Evolutionary conservation across 2,797 vertebrate species (phyloP), one percentile per base, ranked within the genome.

Genomic region (Pachyuromys duprasi): DNA sequence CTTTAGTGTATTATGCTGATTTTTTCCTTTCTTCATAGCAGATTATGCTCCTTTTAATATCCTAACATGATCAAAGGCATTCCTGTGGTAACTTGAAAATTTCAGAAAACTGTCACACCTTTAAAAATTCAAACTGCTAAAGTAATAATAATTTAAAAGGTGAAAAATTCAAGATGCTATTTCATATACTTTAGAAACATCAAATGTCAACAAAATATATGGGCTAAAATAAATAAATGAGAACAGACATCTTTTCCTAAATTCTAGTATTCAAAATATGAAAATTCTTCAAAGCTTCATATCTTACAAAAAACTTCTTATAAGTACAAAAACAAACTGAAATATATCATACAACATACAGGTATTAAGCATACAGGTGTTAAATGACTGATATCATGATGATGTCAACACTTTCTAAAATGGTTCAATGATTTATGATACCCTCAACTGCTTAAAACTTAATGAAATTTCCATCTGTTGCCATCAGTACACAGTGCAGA

Each of bases 141-240:
- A 89, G 69, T 92, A 86, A 93, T 76, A 55, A 74, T 89, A 83
- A 96, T 82, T 90, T 79, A 15, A 55, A 70, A 18, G 8, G 28
- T 31, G 79, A 60, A 62, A 88, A 89, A 91, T 62, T 53, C 86
- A 13, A 89, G 6, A 79, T 95, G 31, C 81, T 82, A 83, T 89
- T 91, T 69, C 39, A 63, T 15, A 31, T 69, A 49, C 14, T 69
- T 94, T 55, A 89, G 31, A 92, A 91, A 95, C 65, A 92, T 72
- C 75, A 93, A 90, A 65, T 65, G 11, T n/a, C 24, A 93, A 95
- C 22, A 89, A 65, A 92, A 89, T 90, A 57, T 92, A 67, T 69
- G 8, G 7, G 80, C 83, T 57, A 75, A 45, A 91, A 84, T 88
- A 90, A 94, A 60, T 67, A 36, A 22, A 8, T 63, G 9, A 90